Percentiles rank a stretch among this genome's conserved stretches.
Evolutionary conservation across 2,797 vertebrate species (phyloP).

Genomic region (Anolis apletophallus): DNA sequence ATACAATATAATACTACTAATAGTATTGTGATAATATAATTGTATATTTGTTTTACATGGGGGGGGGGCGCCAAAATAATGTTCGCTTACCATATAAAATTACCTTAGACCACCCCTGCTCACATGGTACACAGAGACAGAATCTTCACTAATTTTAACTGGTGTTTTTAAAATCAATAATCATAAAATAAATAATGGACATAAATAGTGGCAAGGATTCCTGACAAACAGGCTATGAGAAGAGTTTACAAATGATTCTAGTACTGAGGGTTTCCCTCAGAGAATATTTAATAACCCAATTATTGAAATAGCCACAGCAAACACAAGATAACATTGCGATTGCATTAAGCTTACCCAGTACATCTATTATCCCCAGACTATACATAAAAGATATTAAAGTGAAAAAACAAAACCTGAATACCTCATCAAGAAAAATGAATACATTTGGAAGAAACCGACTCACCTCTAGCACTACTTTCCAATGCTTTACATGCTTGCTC

Average conservation of each 20-base stretch:
- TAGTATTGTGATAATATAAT: no score
- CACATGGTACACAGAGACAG: background rate
- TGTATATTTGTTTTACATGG: no score
- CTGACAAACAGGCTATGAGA: background rate
- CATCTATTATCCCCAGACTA: background rate
- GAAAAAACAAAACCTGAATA: background rate
- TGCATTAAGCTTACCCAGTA: background rate
- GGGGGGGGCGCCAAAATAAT: no score
- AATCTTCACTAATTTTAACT: slow-evolving; percentile 38
- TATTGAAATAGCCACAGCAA: background rate
- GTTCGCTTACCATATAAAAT: no score
- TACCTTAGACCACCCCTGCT: no score
- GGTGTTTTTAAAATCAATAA: slow-evolving; percentile 16
- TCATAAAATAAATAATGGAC: background rate
- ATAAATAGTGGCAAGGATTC: background rate
- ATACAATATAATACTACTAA: no score
- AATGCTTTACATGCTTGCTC: slow-evolving; percentile 35
- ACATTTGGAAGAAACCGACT: slow-evolving; percentile 2
- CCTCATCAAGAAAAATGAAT: background rate
- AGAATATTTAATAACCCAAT: slow-evolving; percentile 37
- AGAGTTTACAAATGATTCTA: slow-evolving; percentile 1
- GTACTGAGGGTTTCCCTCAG: slow-evolving; percentile 33
- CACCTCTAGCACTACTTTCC: slow-evolving; percentile 41
- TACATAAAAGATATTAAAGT: background rate
- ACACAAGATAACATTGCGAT: slow-evolving; percentile 7